Conservation (phyloP, 1,140 invertebrate species). For the Ctenoplectra terminalis region DNA sequence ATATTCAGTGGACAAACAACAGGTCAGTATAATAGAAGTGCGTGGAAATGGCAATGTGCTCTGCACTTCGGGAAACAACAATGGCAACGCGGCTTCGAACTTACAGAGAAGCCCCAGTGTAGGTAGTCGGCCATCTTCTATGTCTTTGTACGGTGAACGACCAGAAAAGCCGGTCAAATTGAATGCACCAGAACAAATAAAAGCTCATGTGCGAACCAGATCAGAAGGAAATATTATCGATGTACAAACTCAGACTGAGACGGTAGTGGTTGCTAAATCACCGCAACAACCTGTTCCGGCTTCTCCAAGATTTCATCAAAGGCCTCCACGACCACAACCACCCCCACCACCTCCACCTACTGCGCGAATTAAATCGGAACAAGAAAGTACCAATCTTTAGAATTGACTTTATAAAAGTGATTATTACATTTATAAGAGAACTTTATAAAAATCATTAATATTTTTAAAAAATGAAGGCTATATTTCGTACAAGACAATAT, state of each 20-base stretch:
- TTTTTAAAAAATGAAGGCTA: conserved; percentile 32
- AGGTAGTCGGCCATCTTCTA: conserved; percentile 78
- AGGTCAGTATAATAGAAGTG: conserved; percentile 87
- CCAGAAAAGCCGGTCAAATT: conserved; percentile 81
- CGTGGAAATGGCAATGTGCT: conserved; percentile 76
- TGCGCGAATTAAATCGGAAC: conserved; percentile 74
- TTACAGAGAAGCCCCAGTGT: conserved; percentile 82
- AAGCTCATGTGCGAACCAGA: conserved; percentile 80
- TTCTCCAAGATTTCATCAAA: conserved; percentile 78
- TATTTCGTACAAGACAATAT: conserved; percentile 49
- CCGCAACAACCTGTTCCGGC: conserved; percentile 74
- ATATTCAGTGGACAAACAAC: conserved; percentile 88
- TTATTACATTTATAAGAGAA: conserved; percentile 32
- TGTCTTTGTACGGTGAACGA: conserved; percentile 77
- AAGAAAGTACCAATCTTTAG: conserved; percentile 83
- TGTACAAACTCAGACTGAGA: conserved; percentile 77
- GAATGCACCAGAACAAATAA: conserved; percentile 74
- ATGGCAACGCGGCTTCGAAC: conserved; percentile 78
- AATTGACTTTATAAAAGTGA: conserved; percentile 13
- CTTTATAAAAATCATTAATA: conserved; percentile 26
- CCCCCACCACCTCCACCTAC: conserved; percentile 81
- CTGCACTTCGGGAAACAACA: conserved; percentile 70
- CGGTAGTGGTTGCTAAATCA: conserved; percentile 73
- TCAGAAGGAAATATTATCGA: conserved; percentile 84
- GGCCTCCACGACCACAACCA: conserved; percentile 80